These are phyloP conservation scores for Danio kyathit DNA, from an alignment of 2,797 vertebrate species.

Conservation along the genomic window DNA sequence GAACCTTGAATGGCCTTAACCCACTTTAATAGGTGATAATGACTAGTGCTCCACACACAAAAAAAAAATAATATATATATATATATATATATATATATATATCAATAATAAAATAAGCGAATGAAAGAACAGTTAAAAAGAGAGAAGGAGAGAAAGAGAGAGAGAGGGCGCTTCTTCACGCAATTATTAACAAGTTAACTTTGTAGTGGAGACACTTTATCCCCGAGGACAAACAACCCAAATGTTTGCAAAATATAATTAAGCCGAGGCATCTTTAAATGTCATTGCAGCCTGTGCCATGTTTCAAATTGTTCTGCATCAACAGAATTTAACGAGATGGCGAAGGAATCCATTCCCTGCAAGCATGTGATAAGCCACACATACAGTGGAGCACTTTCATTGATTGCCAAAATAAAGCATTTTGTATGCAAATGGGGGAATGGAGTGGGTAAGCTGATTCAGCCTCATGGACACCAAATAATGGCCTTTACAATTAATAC, in stretches of 20 bases:
- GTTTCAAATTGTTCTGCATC: conserved; percentile 99
- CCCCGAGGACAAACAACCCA: conserved; percentile 98
- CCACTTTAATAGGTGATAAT: conserved; percentile 84
- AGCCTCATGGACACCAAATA: conserved; percentile 90
- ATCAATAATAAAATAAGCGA: not conserved
- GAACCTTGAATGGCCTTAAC: conserved; percentile 83
- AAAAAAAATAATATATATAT: too few species aligned
- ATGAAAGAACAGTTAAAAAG: conserved; percentile 69
- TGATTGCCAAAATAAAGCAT: conserved; percentile 99
- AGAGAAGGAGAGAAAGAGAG: conserved; percentile 52
- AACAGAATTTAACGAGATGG: conserved; percentile 99
- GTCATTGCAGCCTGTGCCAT: conserved; percentile 99
- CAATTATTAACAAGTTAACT: conserved; percentile 97
- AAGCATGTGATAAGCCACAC: conserved; percentile 98
- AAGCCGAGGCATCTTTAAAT: conserved; percentile 99
- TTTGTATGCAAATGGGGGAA: conserved; percentile 99
- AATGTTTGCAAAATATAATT: conserved; percentile 99
- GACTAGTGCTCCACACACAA: conserved; percentile 72
- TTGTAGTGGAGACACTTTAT: conserved; percentile 99
- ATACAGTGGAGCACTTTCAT: conserved; percentile 99
- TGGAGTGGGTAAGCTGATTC: conserved; percentile 99
- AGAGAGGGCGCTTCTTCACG: conserved; percentile 79
- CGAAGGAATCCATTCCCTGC: conserved; percentile 98
- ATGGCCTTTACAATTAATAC: conserved; percentile 90
- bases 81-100: not conserved